phyloP scores from a whole-genome alignment of 2,113 vertebrate genomes.

The Rostratula benghalensis region DNA sequence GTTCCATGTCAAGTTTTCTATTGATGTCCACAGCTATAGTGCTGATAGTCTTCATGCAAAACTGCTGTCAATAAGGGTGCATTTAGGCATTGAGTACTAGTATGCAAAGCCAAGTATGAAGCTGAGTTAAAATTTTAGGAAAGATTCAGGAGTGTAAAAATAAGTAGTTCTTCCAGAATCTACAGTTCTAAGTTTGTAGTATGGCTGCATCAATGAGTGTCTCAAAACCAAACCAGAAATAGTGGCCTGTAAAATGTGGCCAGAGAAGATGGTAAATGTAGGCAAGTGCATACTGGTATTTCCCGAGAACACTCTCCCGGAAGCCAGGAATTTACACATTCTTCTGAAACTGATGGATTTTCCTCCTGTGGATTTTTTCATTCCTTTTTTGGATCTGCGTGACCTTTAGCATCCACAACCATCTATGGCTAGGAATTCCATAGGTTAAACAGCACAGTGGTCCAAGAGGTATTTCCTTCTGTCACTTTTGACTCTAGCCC shows the following conservation, averaged over 20 bases:
- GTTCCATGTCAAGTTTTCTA: background rate
- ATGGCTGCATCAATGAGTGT: constrained; percentile 69
- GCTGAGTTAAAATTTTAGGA: background rate
- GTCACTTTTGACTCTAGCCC: background rate
- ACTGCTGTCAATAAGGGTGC: background rate
- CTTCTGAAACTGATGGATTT: background rate
- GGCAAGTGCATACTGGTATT: background rate
- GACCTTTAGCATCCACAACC: background rate
- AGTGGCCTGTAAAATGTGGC: background rate
- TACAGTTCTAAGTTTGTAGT: constrained; percentile 78
- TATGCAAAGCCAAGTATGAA: background rate
- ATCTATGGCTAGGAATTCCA: background rate
- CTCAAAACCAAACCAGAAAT: constrained; percentile 40
- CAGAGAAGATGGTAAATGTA: background rate
- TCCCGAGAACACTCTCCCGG: background rate
- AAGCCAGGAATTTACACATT: background rate
- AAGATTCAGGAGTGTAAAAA: constrained; percentile 91
- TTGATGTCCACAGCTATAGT: background rate
- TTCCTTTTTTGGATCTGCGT: background rate
- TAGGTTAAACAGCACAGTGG: background rate
- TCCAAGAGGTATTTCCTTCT: background rate
- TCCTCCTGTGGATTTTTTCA: background rate
- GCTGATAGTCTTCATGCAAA: background rate
- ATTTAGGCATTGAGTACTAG: background rate
- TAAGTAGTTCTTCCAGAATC: constrained; percentile 92